phyloP scores from a whole-genome alignment of 2,797 vertebrate genomes.

The Gymnocypris eckloni region DNA sequence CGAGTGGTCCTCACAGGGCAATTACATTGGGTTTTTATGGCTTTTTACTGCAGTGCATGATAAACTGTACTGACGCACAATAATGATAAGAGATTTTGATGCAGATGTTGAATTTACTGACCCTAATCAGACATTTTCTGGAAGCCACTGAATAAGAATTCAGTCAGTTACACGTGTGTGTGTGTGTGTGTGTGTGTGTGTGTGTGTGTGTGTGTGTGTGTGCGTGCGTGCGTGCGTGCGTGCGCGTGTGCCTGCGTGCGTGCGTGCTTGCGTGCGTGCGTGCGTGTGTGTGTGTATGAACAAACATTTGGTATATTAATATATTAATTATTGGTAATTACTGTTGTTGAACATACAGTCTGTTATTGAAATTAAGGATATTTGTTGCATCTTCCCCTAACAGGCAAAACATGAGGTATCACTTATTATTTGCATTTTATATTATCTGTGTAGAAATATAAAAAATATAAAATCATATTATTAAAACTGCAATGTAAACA shows the following conservation, averaged over 20 bases:
- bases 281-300: no score
- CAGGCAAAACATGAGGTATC: not conserved
- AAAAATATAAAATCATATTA: not conserved
- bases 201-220: no score
- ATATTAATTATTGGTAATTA: not conserved
- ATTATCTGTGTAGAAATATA: not conserved
- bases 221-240: no score
- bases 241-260: no score
- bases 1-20: conserved; percentile 19
- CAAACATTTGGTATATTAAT: no score
- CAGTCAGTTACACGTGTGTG: not conserved
- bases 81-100: conserved; percentile 46
- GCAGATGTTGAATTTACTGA: not conserved
- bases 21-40: conserved; percentile 41
- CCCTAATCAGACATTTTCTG: not conserved
- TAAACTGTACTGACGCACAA: conserved; percentile 32
- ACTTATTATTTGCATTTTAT: not conserved
- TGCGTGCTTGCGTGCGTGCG: no score
- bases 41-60: conserved; percentile 43
- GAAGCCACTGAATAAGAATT: not conserved
- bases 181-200: no score
- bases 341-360: not conserved
- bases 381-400: not conserved
- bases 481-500: not conserved
- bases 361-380: not conserved